A percentile compares a stretch with the other conserved stretches of the same genome.
Evolutionary conservation across 2,797 vertebrate species (phyloP).

Genomic region (Takifugu ocellatus): DNA sequence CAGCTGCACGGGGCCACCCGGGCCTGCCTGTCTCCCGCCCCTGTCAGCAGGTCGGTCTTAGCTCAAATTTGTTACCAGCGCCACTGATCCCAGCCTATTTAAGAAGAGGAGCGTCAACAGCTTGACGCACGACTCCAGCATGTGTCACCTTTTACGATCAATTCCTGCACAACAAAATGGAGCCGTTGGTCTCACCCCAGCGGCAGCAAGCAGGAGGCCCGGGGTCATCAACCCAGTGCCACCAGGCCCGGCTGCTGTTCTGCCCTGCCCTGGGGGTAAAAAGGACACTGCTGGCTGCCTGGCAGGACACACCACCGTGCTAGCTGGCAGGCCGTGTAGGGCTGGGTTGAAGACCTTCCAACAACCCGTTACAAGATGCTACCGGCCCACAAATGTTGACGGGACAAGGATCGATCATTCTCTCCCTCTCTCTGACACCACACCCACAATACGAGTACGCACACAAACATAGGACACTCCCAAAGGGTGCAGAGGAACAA

Average conservation of each 20-base stretch:
- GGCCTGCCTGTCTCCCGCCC: constrained; percentile 48
- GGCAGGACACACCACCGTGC: constrained; percentile 1
- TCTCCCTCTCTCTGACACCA: neutral
- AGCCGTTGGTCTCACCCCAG: constrained; percentile 68
- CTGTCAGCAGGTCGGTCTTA: constrained; percentile 71
- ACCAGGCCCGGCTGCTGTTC: no score
- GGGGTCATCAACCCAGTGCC: constrained; percentile 7
- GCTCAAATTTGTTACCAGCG: constrained; percentile 70
- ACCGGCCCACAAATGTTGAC: constrained; percentile 38
- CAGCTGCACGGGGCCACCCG: constrained; percentile 62
- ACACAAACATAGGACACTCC: no score
- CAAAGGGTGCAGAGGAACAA: no score
- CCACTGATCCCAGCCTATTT: constrained; percentile 75
- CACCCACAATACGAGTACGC: constrained; percentile 8
- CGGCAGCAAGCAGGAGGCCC: neutral
- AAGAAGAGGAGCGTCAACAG: constrained; percentile 70
- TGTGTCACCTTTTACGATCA: constrained; percentile 67
- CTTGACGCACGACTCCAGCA: constrained; percentile 60
- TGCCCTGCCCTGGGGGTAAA: no score
- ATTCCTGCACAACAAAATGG: constrained; percentile 67
- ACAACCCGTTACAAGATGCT: constrained; percentile 54
- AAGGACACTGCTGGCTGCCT: no score
- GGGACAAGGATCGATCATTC: no score
- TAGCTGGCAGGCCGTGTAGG: no score
- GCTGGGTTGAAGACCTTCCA: constrained; percentile 4